These are phyloP conservation scores for Andricus quercusramuli DNA, from an alignment of 2,888 invertebrate genomes.

Conservation along the genomic window DNA sequence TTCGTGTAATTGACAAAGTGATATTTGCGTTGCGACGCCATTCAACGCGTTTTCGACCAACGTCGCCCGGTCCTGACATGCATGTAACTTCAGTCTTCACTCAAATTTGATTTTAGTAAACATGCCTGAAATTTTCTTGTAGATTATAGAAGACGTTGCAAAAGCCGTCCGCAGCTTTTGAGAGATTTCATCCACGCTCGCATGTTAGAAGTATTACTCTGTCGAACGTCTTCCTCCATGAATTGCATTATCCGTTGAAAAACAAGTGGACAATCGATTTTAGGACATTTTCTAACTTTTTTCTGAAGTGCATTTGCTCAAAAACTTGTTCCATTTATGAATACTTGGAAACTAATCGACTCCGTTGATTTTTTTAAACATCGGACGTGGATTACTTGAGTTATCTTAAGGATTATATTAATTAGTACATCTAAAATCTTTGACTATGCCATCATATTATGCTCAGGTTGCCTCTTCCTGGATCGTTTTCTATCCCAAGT, in stretches of 20 bases:
- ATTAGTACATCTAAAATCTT: constrained; percentile 5
- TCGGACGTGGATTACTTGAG: constrained; percentile 48
- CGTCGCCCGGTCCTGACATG: constrained; percentile 78
- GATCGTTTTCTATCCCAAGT: constrained; percentile 66
- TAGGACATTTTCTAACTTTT: constrained; percentile 65
- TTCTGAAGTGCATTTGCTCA: constrained; percentile 67
- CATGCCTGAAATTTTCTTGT: constrained; percentile 53
- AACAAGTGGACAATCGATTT: constrained; percentile 70
- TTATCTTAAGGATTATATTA: constrained; percentile 39
- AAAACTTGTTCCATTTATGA: constrained; percentile 73
- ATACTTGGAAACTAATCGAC: constrained; percentile 59
- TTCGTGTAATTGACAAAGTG: constrained; percentile 46
- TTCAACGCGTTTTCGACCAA: constrained; percentile 78
- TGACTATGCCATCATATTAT: constrained; percentile 17
- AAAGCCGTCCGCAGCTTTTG: constrained; percentile 45
- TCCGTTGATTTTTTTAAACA: constrained; percentile 51
- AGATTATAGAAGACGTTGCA: constrained; percentile 55
- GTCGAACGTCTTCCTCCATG: constrained; percentile 61
- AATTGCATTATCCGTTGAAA: constrained; percentile 73
- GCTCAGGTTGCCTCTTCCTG: not conserved
- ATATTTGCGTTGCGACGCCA: constrained; percentile 78
- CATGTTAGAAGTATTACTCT: constrained; percentile 54
- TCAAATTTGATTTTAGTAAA: constrained; percentile 60
- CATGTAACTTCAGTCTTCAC: constrained; percentile 74
- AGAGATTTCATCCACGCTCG: constrained; percentile 60